Conservation (phyloP, 2,888 invertebrate genomes). For the Mylabris sibirica region DNA sequence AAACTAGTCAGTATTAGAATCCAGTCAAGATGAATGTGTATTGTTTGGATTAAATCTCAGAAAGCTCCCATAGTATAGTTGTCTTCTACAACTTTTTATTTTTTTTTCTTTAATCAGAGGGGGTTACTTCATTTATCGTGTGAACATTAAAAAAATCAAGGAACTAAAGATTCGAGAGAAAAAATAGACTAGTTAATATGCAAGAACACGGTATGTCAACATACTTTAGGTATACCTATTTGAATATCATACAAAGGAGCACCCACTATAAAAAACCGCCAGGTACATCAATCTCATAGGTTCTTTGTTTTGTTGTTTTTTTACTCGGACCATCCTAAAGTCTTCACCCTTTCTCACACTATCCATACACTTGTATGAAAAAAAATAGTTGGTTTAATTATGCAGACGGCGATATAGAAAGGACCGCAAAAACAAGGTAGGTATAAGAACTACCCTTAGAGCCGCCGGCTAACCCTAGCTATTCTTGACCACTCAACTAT, state of each 20-base stretch:
- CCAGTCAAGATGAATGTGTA: constrained; percentile 7
- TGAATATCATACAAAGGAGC: constrained; percentile 53
- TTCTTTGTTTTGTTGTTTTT: constrained; percentile 50
- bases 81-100: background rate
- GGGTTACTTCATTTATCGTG: constrained; percentile 55
- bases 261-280: constrained; percentile 57
- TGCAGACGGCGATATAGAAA: constrained; percentile 23
- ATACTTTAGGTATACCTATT: constrained; percentile 49
- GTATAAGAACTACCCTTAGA: constrained; percentile 17
- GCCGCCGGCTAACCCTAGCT: constrained; percentile 6
- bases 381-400: constrained; percentile 28
- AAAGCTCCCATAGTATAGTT: background rate
- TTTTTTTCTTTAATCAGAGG: constrained; percentile 1
- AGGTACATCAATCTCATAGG: constrained; percentile 54
- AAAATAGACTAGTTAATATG: constrained; percentile 58
- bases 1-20: background rate
- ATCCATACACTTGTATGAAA: constrained; percentile 36
- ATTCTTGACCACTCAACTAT: constrained; percentile 8
- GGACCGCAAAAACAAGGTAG: constrained; percentile 21
- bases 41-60: constrained; percentile 5
- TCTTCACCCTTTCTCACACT: constrained; percentile 57
- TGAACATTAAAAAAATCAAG: constrained; percentile 57
- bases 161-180: constrained; percentile 36
- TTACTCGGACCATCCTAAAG: constrained; percentile 50
- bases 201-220: constrained; percentile 62